These are phyloP conservation scores for Pararge aegeria DNA, from an alignment of 1,140 invertebrate genomes.

Conservation along the genomic window DNA sequence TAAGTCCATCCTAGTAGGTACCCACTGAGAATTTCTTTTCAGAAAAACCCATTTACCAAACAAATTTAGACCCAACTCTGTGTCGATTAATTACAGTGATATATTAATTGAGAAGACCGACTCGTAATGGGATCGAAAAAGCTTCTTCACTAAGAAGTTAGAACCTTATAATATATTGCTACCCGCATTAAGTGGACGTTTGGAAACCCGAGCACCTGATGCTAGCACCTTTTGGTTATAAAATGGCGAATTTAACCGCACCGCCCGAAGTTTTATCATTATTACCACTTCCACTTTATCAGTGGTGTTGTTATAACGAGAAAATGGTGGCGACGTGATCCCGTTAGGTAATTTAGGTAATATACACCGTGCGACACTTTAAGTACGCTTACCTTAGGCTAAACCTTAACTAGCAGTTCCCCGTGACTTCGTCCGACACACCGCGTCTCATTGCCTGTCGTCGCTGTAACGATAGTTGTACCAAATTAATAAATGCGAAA, in stretches of 20 bases:
- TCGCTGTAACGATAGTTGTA: no score
- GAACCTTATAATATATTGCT: conserved; percentile 14
- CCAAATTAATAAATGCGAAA: no score
- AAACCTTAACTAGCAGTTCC: no score
- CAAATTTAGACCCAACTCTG: no score
- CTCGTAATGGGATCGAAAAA: conserved; percentile 2
- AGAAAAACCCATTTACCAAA: no score
- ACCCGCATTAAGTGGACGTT: conserved; percentile 14
- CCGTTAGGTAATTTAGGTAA: no score
- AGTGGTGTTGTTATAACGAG: background rate
- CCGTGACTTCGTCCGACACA: no score
- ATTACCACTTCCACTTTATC: conserved; percentile 1
- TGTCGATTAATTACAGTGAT: background rate
- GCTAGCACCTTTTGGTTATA: background rate
- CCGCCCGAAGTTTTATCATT: background rate
- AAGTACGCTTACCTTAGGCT: no score
- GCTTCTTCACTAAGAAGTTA: background rate
- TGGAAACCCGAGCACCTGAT: conserved; percentile 14
- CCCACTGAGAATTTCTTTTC: no score
- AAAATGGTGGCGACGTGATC: background rate
- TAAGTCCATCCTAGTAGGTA: no score
- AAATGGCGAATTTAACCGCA: conserved; percentile 6
- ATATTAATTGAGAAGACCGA: background rate
- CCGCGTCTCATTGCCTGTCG: no score
- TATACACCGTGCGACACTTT: no score